Conservation (phyloP, 2,888 invertebrate species). For the Hemistola chrysoprasaria region DNA sequence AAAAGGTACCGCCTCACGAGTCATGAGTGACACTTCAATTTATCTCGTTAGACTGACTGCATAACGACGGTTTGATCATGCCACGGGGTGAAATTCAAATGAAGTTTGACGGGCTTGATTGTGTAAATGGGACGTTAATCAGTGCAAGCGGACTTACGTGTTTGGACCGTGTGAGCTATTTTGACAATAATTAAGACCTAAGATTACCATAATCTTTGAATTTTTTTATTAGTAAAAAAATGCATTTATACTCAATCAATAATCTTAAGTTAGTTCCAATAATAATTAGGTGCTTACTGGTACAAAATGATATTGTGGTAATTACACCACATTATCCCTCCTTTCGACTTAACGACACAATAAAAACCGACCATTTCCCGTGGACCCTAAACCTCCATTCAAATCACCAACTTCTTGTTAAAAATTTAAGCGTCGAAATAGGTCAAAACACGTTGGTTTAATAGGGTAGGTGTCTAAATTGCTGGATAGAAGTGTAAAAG, state of each 20-base stretch:
- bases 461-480: slow-evolving; percentile 55
- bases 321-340: slow-evolving; percentile 42
- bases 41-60: slow-evolving; percentile 53
- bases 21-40: slow-evolving; percentile 54
- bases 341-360: slow-evolving; percentile 30
- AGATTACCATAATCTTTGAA: too few species aligned
- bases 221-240: too few species aligned
- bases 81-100: slow-evolving; percentile 55
- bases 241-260: too few species aligned
- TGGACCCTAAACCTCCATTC: slow-evolving; percentile 16
- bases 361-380: slow-evolving; percentile 16
- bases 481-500: slow-evolving; percentile 24
- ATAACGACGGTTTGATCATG: slow-evolving; percentile 48
- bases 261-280: too few species aligned
- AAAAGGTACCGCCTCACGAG: slow-evolving; percentile 51
- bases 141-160: slow-evolving; percentile 10
- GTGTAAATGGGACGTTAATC: slow-evolving; percentile 22
- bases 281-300: too few species aligned
- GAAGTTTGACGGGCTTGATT: slow-evolving; percentile 23
- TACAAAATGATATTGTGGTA: too few species aligned
- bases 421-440: slow-evolving; percentile 21
- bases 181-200: too few species aligned
- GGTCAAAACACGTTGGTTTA: slow-evolving; percentile 21
- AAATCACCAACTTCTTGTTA: slow-evolving; percentile 7
- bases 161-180: too few species aligned